These are phyloP conservation scores for Pelmatolapia mariae DNA, from an alignment of 2,113 vertebrate genomes.

Conservation along the genomic window DNA sequence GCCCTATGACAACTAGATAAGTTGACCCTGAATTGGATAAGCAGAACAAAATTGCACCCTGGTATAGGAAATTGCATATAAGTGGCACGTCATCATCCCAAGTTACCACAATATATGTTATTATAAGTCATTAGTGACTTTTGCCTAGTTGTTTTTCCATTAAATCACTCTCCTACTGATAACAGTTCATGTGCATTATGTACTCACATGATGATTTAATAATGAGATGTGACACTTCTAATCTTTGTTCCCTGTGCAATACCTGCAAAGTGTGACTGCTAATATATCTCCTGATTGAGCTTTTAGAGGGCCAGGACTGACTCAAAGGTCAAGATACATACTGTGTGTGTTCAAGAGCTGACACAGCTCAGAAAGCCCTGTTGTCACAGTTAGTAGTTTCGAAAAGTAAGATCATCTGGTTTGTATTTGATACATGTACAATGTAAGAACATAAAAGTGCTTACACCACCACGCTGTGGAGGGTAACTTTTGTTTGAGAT, in stretches of 20 bases:
- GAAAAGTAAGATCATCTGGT: not conserved
- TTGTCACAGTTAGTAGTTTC: not conserved
- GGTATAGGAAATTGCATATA: accelerated
- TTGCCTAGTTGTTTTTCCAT: accelerated
- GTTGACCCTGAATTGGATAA: accelerated
- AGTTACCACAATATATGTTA: not conserved
- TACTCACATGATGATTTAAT: not conserved
- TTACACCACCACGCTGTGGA: not conserved
- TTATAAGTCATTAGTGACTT: accelerated
- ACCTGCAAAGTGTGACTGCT: not conserved
- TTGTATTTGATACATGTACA: not conserved
- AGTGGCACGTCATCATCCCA: accelerated
- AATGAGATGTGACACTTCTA: not conserved
- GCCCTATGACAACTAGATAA: not conserved
- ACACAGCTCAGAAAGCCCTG: not conserved
- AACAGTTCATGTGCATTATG: not conserved
- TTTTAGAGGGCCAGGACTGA: not conserved
- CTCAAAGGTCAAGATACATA: not conserved
- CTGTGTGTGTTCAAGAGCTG: not conserved
- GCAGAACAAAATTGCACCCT: not conserved
- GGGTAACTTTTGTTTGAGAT: not conserved
- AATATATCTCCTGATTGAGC: not conserved
- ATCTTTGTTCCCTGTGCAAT: not conserved
- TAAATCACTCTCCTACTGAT: not conserved
- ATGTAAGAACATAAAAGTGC: not conserved